Percentiles rank a stretch among this genome's conserved stretches.
Evolutionary conservation across 2,113 vertebrate species (phyloP).

Genomic region (Gavia stellata): DNA sequence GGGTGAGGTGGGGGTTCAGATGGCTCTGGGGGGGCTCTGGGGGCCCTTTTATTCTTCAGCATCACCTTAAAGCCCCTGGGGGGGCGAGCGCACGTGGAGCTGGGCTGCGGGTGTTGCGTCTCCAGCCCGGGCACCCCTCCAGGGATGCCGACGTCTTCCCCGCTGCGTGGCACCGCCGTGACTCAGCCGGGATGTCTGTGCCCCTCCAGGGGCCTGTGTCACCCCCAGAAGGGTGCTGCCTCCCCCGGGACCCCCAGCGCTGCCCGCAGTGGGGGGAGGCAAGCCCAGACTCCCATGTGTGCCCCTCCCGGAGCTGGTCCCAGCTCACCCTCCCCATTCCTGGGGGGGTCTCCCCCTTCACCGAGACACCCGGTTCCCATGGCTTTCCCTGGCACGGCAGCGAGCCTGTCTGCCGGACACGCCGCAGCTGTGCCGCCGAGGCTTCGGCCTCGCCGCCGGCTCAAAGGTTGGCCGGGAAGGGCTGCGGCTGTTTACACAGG

Average conservation of each 20-base stretch:
- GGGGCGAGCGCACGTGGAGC: fast-evolving
- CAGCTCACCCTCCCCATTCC: background rate
- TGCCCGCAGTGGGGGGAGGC: background rate
- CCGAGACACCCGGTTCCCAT: background rate
- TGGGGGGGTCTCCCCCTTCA: too few species aligned
- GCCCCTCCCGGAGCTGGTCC: background rate
- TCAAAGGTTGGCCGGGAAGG: background rate
- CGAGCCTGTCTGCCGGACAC: background rate
- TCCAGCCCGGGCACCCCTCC: background rate
- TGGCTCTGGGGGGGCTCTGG: too few species aligned
- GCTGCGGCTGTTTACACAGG: background rate
- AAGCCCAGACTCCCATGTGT: fast-evolving
- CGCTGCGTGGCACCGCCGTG: background rate
- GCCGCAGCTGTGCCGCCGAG: background rate
- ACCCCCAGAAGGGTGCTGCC: background rate
- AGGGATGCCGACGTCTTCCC: background rate
- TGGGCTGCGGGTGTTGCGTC: background rate
- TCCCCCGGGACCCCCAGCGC: background rate
- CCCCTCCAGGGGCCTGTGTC: background rate
- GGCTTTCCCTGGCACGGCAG: background rate
- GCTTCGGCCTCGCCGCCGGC: background rate
- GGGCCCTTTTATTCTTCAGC: background rate
- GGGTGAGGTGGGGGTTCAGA: too few species aligned
- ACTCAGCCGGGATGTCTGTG: background rate
- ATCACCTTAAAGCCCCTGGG: background rate